phyloP scores from a whole-genome alignment of 2,797 vertebrate species.

The Neostethus bicornis region DNA sequence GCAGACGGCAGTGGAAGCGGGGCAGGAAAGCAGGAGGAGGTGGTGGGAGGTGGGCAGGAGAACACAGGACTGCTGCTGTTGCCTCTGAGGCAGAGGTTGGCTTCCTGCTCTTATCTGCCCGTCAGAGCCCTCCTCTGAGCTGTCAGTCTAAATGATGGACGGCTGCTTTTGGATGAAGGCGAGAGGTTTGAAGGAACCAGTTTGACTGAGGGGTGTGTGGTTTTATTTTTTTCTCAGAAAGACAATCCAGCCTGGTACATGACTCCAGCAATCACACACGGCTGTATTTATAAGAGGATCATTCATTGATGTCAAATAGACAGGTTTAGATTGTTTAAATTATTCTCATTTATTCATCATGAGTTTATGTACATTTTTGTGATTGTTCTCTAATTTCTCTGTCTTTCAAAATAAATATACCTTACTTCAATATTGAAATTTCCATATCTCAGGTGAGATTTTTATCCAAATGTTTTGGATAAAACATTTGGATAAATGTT shows the following conservation, averaged over 20 bases:
- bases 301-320: neutral
- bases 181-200: conserved; percentile 42
- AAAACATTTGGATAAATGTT: too few species aligned
- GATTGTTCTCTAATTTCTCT: too few species aligned
- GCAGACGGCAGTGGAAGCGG: conserved; percentile 46
- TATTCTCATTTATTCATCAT: neutral
- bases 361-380: too few species aligned
- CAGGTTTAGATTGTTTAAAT: neutral
- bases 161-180: conserved; percentile 46
- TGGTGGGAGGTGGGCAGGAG: conserved; percentile 67
- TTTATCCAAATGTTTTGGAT: conserved; percentile 30
- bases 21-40: conserved; percentile 58
- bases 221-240: conserved; percentile 28
- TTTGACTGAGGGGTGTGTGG: conserved; percentile 28
- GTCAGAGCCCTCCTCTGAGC: conserved; percentile 73
- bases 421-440: too few species aligned
- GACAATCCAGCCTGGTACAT: neutral
- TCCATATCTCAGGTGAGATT: conserved; percentile 36
- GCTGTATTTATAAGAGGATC: too few species aligned
- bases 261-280: conserved; percentile 6
- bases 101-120: conserved; percentile 74
- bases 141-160: conserved; percentile 72
- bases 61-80: conserved; percentile 76
- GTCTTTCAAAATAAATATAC: too few species aligned
- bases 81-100: conserved; percentile 77